These are phyloP conservation scores for Bombyx mandarina DNA, from an alignment of 1,140 invertebrate genomes.

Conservation along the genomic window DNA sequence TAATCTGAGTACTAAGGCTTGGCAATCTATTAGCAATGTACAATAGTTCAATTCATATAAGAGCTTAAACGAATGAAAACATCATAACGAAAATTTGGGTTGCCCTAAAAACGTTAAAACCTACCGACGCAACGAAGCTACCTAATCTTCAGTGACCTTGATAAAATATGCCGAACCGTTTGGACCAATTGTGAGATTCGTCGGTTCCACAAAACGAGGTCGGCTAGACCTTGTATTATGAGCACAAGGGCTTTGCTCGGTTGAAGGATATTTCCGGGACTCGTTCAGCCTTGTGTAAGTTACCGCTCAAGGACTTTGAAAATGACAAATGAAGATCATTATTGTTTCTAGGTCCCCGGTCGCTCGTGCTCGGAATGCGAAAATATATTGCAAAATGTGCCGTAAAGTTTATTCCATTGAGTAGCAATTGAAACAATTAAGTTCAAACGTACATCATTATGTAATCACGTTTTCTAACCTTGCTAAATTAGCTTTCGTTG, in stretches of 20 bases:
- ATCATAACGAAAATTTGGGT: neutral
- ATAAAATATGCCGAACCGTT: slow-evolving; percentile 3
- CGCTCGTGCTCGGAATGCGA: slow-evolving; percentile 32
- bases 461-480: too few relatives aligned
- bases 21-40: too few relatives aligned
- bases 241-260: slow-evolving; percentile 18
- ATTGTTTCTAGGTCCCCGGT: slow-evolving; percentile 35
- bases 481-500: too few relatives aligned
- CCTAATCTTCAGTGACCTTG: neutral
- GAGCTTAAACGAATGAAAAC: neutral
- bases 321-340: slow-evolving; percentile 52
- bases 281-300: slow-evolving; percentile 42
- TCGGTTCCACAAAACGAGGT: slow-evolving; percentile 12
- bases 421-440: too few relatives aligned
- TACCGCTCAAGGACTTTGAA: slow-evolving; percentile 45
- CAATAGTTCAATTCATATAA: too few relatives aligned
- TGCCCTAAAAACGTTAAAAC: neutral
- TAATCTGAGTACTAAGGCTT: too few relatives aligned
- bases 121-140: slow-evolving; percentile 1
- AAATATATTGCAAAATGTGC: slow-evolving; percentile 17
- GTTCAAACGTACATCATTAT: too few relatives aligned
- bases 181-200: slow-evolving; percentile 16
- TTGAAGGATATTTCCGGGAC: slow-evolving; percentile 51
- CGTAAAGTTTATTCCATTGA: too few relatives aligned
- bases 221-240: slow-evolving; percentile 23